A percentile compares a stretch with the other conserved stretches of the same genome.
Evolutionary conservation across 2,888 invertebrate genomes (phyloP).

Genomic region (Pegoplata infirma): DNA sequence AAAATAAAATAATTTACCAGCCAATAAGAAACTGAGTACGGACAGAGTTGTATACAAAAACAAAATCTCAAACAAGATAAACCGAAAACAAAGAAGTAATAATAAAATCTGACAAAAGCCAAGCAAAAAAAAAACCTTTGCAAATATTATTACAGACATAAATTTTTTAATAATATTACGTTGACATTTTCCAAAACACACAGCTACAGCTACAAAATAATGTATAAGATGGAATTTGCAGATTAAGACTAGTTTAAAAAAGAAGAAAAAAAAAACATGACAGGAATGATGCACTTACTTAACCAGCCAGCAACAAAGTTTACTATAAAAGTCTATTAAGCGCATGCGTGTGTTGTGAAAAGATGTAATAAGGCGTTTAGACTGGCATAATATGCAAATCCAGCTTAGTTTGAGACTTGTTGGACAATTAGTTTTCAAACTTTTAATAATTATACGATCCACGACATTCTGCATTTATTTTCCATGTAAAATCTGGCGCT

Average conservation of each 20-base stretch:
- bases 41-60: background rate
- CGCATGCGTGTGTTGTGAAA: background rate
- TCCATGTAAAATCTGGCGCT: no score
- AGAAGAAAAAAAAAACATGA: constrained; percentile 6
- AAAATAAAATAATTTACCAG: no score
- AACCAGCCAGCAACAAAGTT: background rate
- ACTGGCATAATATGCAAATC: no score
- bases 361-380: background rate
- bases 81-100: background rate
- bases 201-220: background rate
- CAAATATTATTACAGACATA: constrained; percentile 55
- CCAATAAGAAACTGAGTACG: constrained; percentile 8
- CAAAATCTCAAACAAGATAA: constrained; percentile 13
- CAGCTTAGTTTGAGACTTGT: no score
- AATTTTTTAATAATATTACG: constrained; percentile 58
- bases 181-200: constrained; percentile 56
- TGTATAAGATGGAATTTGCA: constrained; percentile 5
- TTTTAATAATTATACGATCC: no score
- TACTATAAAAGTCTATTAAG: background rate
- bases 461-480: no score
- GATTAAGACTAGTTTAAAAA: constrained; percentile 15
- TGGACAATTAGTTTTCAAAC: no score
- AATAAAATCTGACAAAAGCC: constrained; percentile 7
- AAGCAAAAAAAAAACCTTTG: constrained; percentile 47
- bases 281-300: background rate